Conservation (phyloP, 2,888 invertebrate species). For the Micropterix aruncella region DNA sequence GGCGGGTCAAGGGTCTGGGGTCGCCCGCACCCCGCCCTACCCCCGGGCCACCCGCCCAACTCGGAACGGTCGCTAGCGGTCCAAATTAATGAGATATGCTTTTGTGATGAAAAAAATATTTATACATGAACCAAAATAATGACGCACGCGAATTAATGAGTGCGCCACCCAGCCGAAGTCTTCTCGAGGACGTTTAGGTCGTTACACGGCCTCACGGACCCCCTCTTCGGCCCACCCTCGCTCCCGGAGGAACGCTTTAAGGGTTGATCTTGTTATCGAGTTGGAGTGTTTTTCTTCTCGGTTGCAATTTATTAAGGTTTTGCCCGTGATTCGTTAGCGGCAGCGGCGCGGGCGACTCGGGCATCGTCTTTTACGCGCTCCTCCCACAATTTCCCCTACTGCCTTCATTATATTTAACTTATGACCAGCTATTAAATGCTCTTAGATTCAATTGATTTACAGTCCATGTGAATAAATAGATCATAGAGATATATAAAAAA, state of each 20-base stretch:
- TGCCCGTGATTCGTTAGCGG: not conserved
- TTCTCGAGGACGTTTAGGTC: constrained; percentile 36
- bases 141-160: constrained; percentile 32
- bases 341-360: not conserved
- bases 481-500: too few species aligned
- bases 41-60: constrained; percentile 29
- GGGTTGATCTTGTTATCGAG: not conserved
- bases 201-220: constrained; percentile 19
- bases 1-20: constrained; percentile 35
- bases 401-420: not conserved
- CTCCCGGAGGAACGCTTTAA: constrained; percentile 2
- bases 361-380: not conserved
- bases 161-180: constrained; percentile 26
- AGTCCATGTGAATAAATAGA: too few species aligned
- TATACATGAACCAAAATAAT: constrained; percentile 24
- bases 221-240: not conserved
- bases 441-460: too few species aligned
- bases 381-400: too few species aligned
- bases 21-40: too few species aligned
- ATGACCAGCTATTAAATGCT: not conserved
- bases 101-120: constrained; percentile 41
- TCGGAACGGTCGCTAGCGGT: constrained; percentile 30
- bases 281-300: not conserved
- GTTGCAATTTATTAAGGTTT: not conserved
- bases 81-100: constrained; percentile 45